Evolutionary conservation across 2,888 invertebrate species (phyloP).

Genomic region (Pammene aurita): DNA sequence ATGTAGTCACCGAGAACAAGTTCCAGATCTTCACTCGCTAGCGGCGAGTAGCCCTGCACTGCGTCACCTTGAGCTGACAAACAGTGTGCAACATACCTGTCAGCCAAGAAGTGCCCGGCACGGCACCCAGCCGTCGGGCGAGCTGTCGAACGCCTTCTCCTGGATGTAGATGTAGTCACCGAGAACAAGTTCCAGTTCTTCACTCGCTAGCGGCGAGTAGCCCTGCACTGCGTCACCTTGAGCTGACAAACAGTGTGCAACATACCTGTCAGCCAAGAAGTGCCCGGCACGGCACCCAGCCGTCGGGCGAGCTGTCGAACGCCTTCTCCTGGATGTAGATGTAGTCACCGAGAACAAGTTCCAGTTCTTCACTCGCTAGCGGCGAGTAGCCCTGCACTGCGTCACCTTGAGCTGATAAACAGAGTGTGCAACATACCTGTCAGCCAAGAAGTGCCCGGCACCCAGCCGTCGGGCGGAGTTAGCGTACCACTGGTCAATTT

Average conservation of each 20-base stretch:
- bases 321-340: conserved; percentile 91
- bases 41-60: conserved; percentile 88
- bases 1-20: conserved; percentile 91
- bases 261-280: conserved; percentile 90
- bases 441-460: too few species aligned
- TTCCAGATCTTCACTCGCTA: conserved; percentile 89
- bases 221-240: conserved; percentile 87
- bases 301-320: conserved; percentile 88
- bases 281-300: conserved; percentile 94
- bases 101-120: conserved; percentile 30
- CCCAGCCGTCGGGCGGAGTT: too few species aligned
- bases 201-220: conserved; percentile 89
- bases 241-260: conserved; percentile 1
- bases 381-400: conserved; percentile 89
- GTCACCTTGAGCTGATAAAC: too few species aligned
- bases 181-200: conserved; percentile 92
- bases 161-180: conserved; percentile 91
- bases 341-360: conserved; percentile 92
- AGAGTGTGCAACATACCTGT: too few species aligned
- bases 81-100: not conserved
- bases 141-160: conserved; percentile 87
- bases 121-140: conserved; percentile 74
- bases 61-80: conserved; percentile 82
- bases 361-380: conserved; percentile 91
- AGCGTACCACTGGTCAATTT: too few species aligned